These are phyloP conservation scores for Spodoptera frugiperda DNA, from an alignment of 1,140 invertebrate species.

Conservation along the genomic window DNA sequence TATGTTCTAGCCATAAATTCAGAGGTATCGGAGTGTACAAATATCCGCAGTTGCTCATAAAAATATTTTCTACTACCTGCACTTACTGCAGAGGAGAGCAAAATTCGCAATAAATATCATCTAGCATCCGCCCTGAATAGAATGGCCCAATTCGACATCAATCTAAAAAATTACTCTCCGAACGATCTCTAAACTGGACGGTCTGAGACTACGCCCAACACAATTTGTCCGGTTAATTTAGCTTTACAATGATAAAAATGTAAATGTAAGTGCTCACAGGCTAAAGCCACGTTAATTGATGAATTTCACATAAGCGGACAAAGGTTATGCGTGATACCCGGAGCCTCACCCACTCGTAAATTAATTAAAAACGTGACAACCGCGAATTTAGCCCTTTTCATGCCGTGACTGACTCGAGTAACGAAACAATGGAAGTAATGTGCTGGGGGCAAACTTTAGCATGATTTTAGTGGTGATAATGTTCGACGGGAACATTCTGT, in stretches of 20 bases:
- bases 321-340: conserved; percentile 53
- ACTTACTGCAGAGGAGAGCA: too few species aligned
- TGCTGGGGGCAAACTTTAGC: conserved; percentile 19
- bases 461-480: conserved; percentile 45
- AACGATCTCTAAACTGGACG: background rate
- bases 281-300: conserved; percentile 61
- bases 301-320: conserved; percentile 61
- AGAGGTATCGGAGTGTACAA: too few species aligned
- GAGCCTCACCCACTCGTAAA: conserved; percentile 64
- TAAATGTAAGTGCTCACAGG: conserved; percentile 45
- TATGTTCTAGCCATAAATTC: too few species aligned
- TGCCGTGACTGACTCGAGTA: conserved; percentile 58
- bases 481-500: conserved; percentile 8
- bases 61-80: too few species aligned
- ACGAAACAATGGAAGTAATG: conserved; percentile 52
- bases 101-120: too few species aligned
- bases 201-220: conserved; percentile 3
- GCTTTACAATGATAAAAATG: conserved; percentile 41
- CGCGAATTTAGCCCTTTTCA: conserved; percentile 68
- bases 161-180: too few species aligned
- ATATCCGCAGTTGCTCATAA: too few species aligned
- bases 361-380: conserved; percentile 79
- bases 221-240: conserved; percentile 18
- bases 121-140: too few species aligned
- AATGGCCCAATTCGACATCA: too few species aligned